These are phyloP conservation scores for Plectrocnemia conspersa DNA, from an alignment of 1,140 invertebrate species.

Conservation along the genomic window DNA sequence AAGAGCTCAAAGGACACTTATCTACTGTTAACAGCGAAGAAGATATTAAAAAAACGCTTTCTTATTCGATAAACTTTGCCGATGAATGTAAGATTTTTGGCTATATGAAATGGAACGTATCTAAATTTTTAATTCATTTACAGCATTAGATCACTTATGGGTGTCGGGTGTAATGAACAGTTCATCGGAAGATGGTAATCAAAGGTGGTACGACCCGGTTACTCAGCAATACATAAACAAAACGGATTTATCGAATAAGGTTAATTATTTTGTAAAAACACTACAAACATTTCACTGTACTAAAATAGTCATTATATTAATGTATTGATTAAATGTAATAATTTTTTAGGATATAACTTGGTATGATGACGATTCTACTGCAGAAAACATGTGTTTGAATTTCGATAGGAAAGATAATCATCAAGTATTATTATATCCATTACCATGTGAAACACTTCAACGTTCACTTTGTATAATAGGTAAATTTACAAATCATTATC, in stretches of 20 bases:
- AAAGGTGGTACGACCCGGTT: constrained; percentile 3
- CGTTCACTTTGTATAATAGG: constrained; percentile 47
- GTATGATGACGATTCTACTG: constrained; percentile 40
- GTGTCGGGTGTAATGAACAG: constrained; percentile 14
- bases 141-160: constrained; percentile 19
- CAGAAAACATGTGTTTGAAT: constrained; percentile 46
- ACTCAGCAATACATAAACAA: neutral
- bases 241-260: neutral
- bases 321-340: too few relatives aligned
- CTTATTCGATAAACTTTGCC: neutral
- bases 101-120: neutral
- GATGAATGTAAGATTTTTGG: neutral
- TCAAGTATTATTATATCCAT: constrained; percentile 42
- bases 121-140: neutral
- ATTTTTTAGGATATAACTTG: constrained; percentile 36
- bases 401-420: constrained; percentile 47
- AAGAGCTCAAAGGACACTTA: constrained; percentile 2
- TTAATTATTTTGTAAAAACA: too few relatives aligned
- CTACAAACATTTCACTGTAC: too few relatives aligned
- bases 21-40: constrained; percentile 12
- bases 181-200: neutral
- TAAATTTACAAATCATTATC: constrained; percentile 22
- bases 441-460: constrained; percentile 45
- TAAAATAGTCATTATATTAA: too few relatives aligned
- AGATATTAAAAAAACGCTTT: too few relatives aligned